Evolutionary conservation across 2,888 invertebrate species (phyloP).

Genomic region (Alviniconcha strummeri): DNA sequence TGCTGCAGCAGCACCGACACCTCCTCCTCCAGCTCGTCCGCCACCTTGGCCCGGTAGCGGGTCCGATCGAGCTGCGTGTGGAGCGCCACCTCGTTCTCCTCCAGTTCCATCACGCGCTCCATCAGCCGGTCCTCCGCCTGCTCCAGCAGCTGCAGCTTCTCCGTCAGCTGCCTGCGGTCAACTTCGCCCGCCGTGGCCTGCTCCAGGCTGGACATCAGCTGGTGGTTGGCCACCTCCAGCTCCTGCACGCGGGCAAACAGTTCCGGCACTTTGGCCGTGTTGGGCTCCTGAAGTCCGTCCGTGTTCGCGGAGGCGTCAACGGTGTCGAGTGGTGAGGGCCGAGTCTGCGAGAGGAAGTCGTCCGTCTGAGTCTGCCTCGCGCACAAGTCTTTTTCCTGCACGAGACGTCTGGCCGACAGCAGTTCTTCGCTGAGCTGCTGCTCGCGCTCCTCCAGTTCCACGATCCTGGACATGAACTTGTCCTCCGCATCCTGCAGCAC

Average conservation of each 20-base stretch:
- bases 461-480: conserved; percentile 53
- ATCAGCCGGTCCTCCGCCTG: conserved; percentile 64
- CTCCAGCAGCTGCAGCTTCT: conserved; percentile 62
- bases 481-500: conserved; percentile 54
- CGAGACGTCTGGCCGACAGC: neutral
- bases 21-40: conserved; percentile 37
- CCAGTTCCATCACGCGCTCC: conserved; percentile 65
- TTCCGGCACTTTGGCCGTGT: conserved; percentile 33
- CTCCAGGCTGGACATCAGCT: conserved; percentile 45
- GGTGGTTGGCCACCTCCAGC: conserved; percentile 57
- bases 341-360: neutral
- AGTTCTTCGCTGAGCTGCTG: conserved; percentile 43
- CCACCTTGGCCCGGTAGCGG: conserved; percentile 17
- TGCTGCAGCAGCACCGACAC: conserved; percentile 27
- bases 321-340: conserved; percentile 4
- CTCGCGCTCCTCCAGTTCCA: conserved; percentile 52
- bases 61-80: conserved; percentile 28
- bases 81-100: conserved; percentile 37
- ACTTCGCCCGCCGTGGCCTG: conserved; percentile 45
- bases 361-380: neutral
- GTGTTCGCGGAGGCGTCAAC: conserved; percentile 26
- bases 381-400: neutral
- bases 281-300: conserved; percentile 15
- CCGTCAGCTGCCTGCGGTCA: conserved; percentile 50
- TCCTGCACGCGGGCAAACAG: conserved; percentile 58